Conservation (phyloP, 2,888 invertebrate species). For the Tridacna gigas region DNA sequence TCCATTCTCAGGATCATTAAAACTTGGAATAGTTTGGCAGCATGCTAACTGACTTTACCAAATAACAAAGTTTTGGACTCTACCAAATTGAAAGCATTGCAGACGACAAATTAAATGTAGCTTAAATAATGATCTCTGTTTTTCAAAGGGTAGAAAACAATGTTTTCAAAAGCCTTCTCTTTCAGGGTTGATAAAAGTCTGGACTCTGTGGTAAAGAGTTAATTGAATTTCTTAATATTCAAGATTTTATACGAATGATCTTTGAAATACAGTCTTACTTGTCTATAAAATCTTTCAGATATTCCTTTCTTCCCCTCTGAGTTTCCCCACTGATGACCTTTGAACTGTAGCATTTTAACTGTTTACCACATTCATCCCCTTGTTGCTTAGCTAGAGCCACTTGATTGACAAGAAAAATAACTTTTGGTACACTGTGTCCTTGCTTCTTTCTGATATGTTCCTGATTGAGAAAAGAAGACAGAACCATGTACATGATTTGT, state of each 20-base stretch:
- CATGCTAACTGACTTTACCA: too few species aligned
- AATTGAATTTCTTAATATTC: too few species aligned
- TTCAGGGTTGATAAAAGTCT: not conserved
- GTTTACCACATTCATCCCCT: constrained; percentile 71
- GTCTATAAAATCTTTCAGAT: constrained; percentile 61
- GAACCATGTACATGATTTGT: not conserved
- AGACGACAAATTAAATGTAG: too few species aligned
- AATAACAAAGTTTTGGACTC: too few species aligned
- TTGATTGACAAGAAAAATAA: constrained; percentile 83
- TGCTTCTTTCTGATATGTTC: constrained; percentile 61
- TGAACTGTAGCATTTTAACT: constrained; percentile 69
- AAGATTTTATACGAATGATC: too few species aligned
- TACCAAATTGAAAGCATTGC: too few species aligned
- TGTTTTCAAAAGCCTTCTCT: too few species aligned
- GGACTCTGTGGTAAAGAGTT: too few species aligned
- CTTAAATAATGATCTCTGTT: too few species aligned
- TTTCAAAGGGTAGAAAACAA: too few species aligned
- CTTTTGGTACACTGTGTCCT: constrained; percentile 68
- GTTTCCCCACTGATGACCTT: constrained; percentile 75
- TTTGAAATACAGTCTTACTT: constrained; percentile 41
- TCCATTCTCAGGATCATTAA: too few species aligned
- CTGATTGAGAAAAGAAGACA: constrained; percentile 28
- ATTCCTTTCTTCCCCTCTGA: constrained; percentile 58
- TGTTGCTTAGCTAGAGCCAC: constrained; percentile 84
- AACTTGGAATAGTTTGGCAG: too few species aligned